Evolutionary conservation across 2,113 vertebrate species (phyloP), one percentile per base, ranked within the genome.

Genomic region (Tretioscincus oriximinensis): DNA sequence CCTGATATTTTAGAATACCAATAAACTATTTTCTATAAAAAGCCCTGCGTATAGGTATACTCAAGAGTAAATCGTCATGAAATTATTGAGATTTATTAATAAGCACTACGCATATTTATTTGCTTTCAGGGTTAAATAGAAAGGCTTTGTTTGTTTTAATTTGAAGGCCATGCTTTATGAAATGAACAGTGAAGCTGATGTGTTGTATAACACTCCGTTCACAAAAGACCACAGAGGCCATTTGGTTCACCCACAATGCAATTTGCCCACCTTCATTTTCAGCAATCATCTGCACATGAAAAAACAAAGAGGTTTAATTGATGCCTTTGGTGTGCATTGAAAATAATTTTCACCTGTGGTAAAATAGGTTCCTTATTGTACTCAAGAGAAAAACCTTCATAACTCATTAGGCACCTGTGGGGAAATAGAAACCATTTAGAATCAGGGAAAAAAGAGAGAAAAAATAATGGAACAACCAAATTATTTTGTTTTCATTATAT

Each of bases 321-420:
- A 83, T 90, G 83, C 54, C 41, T 84, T 69, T 5, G 68, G 58
- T 88, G 22, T 84, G 81, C 51, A 80, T 75, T 31, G 84, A 91
- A 88, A 81, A 87, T 83, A 91, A 92, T 79, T 60, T 85, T 45
- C 92, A 72, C 41, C 9, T 84, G 54, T 81, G 88, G 80, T 86
- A 90, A 93, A 93, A 91, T 90, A 81, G 80, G 85, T 86, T 93
- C 81, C 87, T 93, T 89, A 89, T 88, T 91, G 76, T 72, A 24
- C 85, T 86, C 85, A 77, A 81, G 80, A 91, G 88, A 90, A 94
- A 89, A 24, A 78, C 83, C 84, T 92, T 92, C 82, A 72, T 91
- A 90, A 93, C 92, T 93, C 92, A 95, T 73, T 82, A 65, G 29
- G 66, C 73, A 88, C 73, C 92, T 90, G 81, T 89, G 83, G 67